Percentiles rank a stretch among this genome's conserved stretches.
phyloP scores from a whole-genome alignment of 1,140 invertebrate species.

The Ladona fulva region DNA sequence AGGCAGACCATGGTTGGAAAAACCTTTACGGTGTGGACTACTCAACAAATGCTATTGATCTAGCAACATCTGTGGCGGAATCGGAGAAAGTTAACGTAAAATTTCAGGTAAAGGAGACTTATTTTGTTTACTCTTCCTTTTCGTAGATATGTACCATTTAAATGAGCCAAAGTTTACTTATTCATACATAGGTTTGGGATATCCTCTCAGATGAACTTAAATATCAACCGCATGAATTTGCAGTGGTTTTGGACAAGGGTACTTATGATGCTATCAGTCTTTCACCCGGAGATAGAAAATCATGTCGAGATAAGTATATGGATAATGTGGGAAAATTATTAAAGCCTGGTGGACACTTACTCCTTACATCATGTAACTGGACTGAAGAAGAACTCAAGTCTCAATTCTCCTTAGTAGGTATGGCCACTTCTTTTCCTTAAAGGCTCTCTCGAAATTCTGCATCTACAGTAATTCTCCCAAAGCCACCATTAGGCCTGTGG shows the following conservation, averaged over 20 bases:
- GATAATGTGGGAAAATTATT: constrained; percentile 53
- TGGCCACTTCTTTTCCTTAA: too few species aligned
- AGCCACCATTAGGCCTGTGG: too few species aligned
- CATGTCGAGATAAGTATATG: constrained; percentile 57
- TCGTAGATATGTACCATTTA: too few species aligned
- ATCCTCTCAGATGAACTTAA: constrained; percentile 36
- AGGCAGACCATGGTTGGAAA: constrained; percentile 57
- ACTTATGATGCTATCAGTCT: constrained; percentile 89
- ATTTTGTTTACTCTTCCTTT: too few species aligned
- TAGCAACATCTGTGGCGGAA: constrained; percentile 57
- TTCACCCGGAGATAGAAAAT: constrained; percentile 53
- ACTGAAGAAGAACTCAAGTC: constrained; percentile 65
- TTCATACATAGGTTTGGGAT: constrained; percentile 41
- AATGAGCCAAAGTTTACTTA: too few species aligned
- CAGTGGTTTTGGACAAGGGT: constrained; percentile 77
- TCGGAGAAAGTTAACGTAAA: constrained; percentile 26
- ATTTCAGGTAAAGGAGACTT: neutral
- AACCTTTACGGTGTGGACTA: constrained; percentile 78
- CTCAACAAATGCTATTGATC: constrained; percentile 61
- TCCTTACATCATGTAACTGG: constrained; percentile 93
- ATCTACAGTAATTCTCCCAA: too few species aligned
- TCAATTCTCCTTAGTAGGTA: neutral
- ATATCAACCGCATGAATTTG: constrained; percentile 38
- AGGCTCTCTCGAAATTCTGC: too few species aligned
- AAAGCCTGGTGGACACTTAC: constrained; percentile 52